Evolutionary conservation across 2,888 invertebrate species (phyloP).

Genomic region (Tipula unca): DNA sequence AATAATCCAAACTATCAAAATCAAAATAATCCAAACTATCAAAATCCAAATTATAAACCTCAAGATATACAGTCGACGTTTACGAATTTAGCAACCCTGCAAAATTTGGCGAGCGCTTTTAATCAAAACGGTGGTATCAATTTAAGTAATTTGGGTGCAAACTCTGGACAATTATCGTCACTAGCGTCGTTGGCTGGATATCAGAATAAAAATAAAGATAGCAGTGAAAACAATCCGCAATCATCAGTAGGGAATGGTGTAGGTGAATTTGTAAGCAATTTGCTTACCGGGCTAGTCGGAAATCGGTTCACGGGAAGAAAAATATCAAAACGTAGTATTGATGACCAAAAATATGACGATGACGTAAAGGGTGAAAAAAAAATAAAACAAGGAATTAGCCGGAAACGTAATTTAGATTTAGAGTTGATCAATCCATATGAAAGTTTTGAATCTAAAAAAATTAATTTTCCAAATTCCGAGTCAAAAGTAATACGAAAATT

Average conservation of each 20-base stretch:
- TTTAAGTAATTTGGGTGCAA: constrained; percentile 26
- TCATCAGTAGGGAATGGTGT: not conserved
- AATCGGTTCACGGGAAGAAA: constrained; percentile 23
- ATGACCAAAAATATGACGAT: not conserved
- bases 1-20: constrained; percentile 18
- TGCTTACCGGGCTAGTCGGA: constrained; percentile 26
- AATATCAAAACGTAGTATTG: constrained; percentile 25
- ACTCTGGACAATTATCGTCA: constrained; percentile 23
- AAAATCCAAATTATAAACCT: constrained; percentile 22
- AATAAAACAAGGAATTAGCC: not conserved
- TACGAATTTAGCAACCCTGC: constrained; percentile 22
- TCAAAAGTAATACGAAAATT: not conserved
- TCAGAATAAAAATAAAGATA: not conserved
- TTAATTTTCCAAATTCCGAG: not conserved
- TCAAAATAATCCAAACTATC: not conserved
- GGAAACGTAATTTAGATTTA: not conserved
- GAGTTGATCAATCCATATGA: not conserved
- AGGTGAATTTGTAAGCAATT: constrained; percentile 25
- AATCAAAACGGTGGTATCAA: constrained; percentile 25
- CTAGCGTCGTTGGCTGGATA: constrained; percentile 24
- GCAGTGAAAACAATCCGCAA: not conserved
- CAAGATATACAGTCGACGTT: constrained; percentile 20
- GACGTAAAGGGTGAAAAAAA: not conserved
- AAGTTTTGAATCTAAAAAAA: not conserved
- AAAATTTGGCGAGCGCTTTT: constrained; percentile 23